phyloP scores from a whole-genome alignment of 2,888 invertebrate species.

The Nemotelus nigrinus region DNA sequence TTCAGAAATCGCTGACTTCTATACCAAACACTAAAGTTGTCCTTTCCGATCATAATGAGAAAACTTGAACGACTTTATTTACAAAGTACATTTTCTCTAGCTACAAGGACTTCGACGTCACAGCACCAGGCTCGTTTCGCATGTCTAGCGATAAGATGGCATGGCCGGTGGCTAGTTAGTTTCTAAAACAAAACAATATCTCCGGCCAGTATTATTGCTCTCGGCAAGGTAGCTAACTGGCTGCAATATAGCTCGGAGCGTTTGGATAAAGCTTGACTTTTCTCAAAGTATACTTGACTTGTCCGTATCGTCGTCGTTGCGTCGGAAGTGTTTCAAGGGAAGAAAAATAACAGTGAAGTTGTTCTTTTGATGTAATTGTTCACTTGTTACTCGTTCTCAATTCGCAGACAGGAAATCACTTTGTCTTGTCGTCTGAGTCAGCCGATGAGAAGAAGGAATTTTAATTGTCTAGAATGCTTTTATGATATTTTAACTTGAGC shows the following conservation, averaged over 20 bases:
- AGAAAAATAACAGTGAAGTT: no score
- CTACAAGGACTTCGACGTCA: not conserved
- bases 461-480: slow-evolving; percentile 3
- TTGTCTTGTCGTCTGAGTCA: not conserved
- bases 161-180: slow-evolving; percentile 6
- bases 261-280: not conserved
- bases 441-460: not conserved
- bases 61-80: slow-evolving; percentile 20
- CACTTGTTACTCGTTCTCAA: slow-evolving; percentile 14
- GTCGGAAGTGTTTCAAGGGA: no score
- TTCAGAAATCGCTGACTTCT: not conserved
- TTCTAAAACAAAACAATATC: not conserved
- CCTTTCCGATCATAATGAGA: slow-evolving; percentile 19
- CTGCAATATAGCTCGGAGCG: not conserved
- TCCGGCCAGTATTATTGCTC: no score
- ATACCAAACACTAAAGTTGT: not conserved
- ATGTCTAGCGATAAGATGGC: not conserved
- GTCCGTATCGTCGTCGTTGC: no score
- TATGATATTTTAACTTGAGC: not conserved
- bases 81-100: slow-evolving; percentile 4
- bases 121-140: not conserved
- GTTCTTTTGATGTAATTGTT: slow-evolving; percentile 32
- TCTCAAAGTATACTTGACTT: no score
- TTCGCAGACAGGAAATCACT: not conserved
- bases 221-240: no score